Conservation (phyloP, 2,113 vertebrate genomes). For the Macrotis lagotis region DNA sequence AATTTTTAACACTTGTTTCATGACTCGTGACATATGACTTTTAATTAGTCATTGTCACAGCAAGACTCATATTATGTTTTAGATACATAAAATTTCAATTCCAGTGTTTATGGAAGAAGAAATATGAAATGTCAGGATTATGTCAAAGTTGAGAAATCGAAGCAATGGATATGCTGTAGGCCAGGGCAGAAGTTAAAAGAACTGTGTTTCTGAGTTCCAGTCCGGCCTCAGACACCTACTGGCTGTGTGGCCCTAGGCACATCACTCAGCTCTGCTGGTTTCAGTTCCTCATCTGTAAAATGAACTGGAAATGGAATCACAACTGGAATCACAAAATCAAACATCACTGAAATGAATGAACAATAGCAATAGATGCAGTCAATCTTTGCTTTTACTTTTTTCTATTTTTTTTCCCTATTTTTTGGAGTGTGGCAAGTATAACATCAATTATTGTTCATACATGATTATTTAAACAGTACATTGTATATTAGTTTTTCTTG, state of each 20-base stretch:
- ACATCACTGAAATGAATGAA: neutral
- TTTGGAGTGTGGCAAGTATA: too few relatives aligned
- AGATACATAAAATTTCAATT: neutral
- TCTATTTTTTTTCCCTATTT: too few relatives aligned
- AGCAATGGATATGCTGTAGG: neutral
- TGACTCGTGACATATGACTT: neutral
- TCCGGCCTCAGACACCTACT: neutral
- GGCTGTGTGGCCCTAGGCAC: neutral
- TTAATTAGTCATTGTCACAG: conserved; percentile 1
- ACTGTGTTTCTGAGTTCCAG: neutral
- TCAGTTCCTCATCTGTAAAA: neutral
- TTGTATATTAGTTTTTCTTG: too few relatives aligned
- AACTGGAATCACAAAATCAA: neutral
- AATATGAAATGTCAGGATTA: neutral
- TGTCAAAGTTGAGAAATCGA: neutral
- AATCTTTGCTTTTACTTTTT: neutral
- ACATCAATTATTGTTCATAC: too few relatives aligned
- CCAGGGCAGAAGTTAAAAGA: neutral
- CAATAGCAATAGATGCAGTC: neutral
- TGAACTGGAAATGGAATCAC: neutral
- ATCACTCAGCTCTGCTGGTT: neutral
- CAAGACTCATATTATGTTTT: neutral
- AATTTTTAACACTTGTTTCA: neutral
- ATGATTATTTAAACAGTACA: too few relatives aligned
- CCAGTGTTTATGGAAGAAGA: neutral